Percentiles rank a stretch among this genome's conserved stretches.
Conservation (phyloP, 2,888 invertebrate genomes). For the Lomographa bimaculata region DNA sequence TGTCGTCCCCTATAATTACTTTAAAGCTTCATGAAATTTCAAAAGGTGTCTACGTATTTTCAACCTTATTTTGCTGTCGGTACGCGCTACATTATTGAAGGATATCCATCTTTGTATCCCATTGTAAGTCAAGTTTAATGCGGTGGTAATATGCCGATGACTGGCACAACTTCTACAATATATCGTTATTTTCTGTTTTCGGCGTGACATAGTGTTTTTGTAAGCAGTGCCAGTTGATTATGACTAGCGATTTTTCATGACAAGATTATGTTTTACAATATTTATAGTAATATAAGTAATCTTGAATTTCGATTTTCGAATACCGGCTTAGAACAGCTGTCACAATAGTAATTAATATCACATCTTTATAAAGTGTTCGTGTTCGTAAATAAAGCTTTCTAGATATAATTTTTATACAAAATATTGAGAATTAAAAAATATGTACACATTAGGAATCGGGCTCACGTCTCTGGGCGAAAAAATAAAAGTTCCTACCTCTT, state of each 20-base stretch:
- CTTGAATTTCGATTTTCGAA: too few species aligned
- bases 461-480: too few species aligned
- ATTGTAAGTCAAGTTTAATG: conserved; percentile 48
- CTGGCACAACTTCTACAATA: conserved; percentile 39
- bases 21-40: conserved; percentile 11
- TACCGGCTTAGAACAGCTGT: too few species aligned
- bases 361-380: too few species aligned
- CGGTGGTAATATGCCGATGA: conserved; percentile 47
- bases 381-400: too few species aligned
- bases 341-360: too few species aligned
- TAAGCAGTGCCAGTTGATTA: conserved; percentile 32
- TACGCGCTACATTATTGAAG: conserved; percentile 11
- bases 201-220: conserved; percentile 36
- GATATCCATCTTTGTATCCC: conserved; percentile 37
- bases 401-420: too few species aligned
- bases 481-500: too few species aligned
- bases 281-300: too few species aligned
- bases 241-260: conserved; percentile 16
- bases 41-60: conserved; percentile 7
- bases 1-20: conserved; percentile 21
- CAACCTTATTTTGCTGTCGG: conserved; percentile 10
- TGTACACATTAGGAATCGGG: too few species aligned
- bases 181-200: conserved; percentile 36
- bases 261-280: conserved; percentile 13
- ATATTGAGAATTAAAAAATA: too few species aligned